phyloP scores from a whole-genome alignment of 2,113 vertebrate genomes.

The Misgurnus anguillicaudatus region DNA sequence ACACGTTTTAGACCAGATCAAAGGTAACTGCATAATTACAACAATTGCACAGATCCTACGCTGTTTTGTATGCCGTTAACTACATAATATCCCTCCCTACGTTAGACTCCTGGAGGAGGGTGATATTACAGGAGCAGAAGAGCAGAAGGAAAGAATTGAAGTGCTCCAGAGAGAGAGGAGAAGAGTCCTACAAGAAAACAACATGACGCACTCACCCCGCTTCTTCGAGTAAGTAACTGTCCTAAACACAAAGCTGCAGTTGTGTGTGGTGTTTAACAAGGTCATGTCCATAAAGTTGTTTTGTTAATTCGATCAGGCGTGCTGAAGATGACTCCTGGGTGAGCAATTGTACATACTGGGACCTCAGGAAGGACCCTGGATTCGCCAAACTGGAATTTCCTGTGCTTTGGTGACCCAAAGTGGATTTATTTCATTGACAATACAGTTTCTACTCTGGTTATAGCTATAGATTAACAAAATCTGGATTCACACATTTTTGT shows the following conservation, averaged over 20 bases:
- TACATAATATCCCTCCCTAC: background rate
- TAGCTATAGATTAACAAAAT: background rate
- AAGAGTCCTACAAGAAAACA: conserved; percentile 86
- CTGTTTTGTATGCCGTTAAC: background rate
- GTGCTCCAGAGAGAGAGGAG: conserved; percentile 90
- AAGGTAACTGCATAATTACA: conserved; percentile 25
- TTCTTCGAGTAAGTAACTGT: conserved; percentile 87
- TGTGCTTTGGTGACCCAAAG: conserved; percentile 83
- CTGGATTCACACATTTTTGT: too few relatives aligned
- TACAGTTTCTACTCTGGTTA: background rate
- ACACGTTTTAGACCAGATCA: conserved; percentile 54
- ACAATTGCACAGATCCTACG: background rate
- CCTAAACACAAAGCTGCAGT: background rate
- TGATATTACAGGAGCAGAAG: conserved; percentile 85
- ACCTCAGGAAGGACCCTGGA: conserved; percentile 85
- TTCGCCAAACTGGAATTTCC: conserved; percentile 88
- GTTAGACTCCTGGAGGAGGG: conserved; percentile 92
- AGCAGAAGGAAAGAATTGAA: conserved; percentile 92
- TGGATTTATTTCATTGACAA: conserved; percentile 8
- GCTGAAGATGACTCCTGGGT: conserved; percentile 87
- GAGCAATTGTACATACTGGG: conserved; percentile 89
- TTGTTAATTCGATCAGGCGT: conserved; percentile 76
- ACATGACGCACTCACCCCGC: conserved; percentile 82
- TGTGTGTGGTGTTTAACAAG: background rate
- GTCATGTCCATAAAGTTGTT: background rate